phyloP scores from a whole-genome alignment of 2,888 invertebrate species.

The Drosophila demipolita region DNA sequence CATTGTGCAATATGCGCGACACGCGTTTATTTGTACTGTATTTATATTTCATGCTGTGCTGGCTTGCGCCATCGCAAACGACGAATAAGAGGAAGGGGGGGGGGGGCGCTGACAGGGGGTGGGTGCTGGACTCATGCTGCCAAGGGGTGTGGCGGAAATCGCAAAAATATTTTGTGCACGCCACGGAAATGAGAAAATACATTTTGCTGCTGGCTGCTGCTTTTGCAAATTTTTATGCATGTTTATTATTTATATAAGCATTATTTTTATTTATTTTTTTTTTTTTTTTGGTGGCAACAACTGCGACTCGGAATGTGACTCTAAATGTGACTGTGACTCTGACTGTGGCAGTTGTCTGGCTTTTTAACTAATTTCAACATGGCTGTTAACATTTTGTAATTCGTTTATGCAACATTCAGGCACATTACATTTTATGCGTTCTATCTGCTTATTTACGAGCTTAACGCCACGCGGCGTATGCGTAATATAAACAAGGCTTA shows the following conservation, averaged over 20 bases:
- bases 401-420: conserved; percentile 58
- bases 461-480: conserved; percentile 64
- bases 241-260: conserved; percentile 61
- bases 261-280: neutral
- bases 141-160: conserved; percentile 67
- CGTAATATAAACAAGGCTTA: conserved; percentile 65
- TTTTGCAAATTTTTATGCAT: conserved; percentile 62
- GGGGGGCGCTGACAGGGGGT: neutral
- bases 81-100: no score
- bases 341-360: conserved; percentile 31
- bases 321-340: conserved; percentile 4
- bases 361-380: conserved; percentile 66
- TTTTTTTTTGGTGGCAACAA: conserved; percentile 18
- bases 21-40: conserved; percentile 79
- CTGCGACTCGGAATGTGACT: conserved; percentile 10
- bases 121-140: neutral
- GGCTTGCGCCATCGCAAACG: conserved; percentile 19
- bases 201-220: conserved; percentile 27
- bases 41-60: conserved; percentile 76
- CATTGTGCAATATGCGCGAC: conserved; percentile 78
- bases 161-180: conserved; percentile 79
- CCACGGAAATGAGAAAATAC: conserved; percentile 81
- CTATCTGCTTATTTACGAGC: conserved; percentile 71
- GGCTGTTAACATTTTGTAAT: conserved; percentile 64
- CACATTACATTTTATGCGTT: conserved; percentile 67